Evolutionary conservation across 2,888 invertebrate genomes (phyloP).

Genomic region (Amphimallon solstitiale): DNA sequence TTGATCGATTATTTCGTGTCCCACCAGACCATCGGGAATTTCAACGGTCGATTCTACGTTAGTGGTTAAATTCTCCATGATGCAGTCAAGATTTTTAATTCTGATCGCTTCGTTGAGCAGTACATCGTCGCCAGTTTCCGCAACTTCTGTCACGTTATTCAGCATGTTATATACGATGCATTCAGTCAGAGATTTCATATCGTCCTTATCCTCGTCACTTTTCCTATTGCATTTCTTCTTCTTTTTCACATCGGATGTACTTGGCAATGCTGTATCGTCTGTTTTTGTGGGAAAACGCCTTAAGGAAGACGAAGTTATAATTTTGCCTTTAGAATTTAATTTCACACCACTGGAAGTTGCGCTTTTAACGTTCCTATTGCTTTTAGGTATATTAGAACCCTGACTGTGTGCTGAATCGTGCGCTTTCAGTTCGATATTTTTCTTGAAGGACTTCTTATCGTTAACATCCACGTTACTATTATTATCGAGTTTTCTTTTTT

Average conservation of each 20-base stretch:
- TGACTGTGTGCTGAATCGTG: conserved; percentile 35
- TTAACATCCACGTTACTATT: conserved; percentile 6
- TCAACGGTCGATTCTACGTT: not conserved
- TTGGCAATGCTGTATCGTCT: conserved; percentile 42
- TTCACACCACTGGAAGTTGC: not conserved
- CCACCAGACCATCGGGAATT: not conserved
- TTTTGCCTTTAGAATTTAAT: conserved; percentile 12
- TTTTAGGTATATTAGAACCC: conserved; percentile 14
- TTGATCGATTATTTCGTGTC: conserved; percentile 15
- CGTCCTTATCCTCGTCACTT: conserved; percentile 49
- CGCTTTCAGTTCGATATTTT: conserved; percentile 27
- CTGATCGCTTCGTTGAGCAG: not conserved
- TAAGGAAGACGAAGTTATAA: conserved; percentile 13
- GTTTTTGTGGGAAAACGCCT: conserved; percentile 17
- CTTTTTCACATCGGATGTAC: conserved; percentile 49
- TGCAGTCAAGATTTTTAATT: not conserved
- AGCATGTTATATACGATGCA: conserved; percentile 56
- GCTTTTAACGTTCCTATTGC: conserved; percentile 7
- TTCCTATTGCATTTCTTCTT: conserved; percentile 48
- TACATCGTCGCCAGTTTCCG: conserved; percentile 2
- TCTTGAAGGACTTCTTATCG: conserved; percentile 19
- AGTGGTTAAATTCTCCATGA: not conserved
- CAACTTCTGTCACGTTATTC: conserved; percentile 50
- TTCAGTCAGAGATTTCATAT: conserved; percentile 55
- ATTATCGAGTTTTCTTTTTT: conserved; percentile 5